These are phyloP conservation scores for Drosophila parthenogenetica DNA, from an alignment of 2,888 invertebrate genomes.

Conservation along the genomic window DNA sequence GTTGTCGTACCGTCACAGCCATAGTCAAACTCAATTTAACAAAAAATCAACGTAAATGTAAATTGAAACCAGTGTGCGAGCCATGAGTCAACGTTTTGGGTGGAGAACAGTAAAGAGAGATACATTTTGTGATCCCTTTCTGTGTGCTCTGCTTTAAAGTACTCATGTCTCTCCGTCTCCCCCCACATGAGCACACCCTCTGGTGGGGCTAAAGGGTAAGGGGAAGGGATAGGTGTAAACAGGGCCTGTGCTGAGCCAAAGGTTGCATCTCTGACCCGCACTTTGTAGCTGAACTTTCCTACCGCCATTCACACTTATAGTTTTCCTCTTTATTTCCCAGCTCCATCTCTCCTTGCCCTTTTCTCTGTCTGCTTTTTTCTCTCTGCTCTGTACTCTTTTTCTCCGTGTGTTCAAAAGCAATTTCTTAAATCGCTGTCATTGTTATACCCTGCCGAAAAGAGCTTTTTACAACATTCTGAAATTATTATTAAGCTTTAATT, in stretches of 20 bases:
- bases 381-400: background rate
- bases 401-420: constrained; percentile 63
- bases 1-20: constrained; percentile 58
- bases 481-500: too few relatives aligned
- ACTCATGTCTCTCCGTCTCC: background rate
- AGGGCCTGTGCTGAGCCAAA: constrained; percentile 9
- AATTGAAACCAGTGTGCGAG: constrained; percentile 67
- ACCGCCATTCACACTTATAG: constrained; percentile 31
- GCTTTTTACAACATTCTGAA: too few relatives aligned
- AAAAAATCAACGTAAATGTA: constrained; percentile 78
- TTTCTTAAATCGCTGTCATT: constrained; percentile 52
- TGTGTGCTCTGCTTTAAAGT: background rate
- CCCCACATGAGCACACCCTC: too few relatives aligned
- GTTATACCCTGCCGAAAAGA: background rate
- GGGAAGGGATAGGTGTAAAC: background rate
- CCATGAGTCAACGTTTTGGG: constrained; percentile 52
- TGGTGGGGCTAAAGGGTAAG: too few relatives aligned
- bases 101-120: background rate
- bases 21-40: constrained; percentile 77
- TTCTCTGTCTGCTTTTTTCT: background rate
- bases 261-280: constrained; percentile 44
- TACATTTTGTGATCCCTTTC: constrained; percentile 16
- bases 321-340: background rate
- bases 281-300: constrained; percentile 22
- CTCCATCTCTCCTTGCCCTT: background rate